Evolutionary conservation across 2,113 vertebrate genomes (phyloP), one percentile per base, ranked within the genome.

Genomic region (Delphinus delphis): DNA sequence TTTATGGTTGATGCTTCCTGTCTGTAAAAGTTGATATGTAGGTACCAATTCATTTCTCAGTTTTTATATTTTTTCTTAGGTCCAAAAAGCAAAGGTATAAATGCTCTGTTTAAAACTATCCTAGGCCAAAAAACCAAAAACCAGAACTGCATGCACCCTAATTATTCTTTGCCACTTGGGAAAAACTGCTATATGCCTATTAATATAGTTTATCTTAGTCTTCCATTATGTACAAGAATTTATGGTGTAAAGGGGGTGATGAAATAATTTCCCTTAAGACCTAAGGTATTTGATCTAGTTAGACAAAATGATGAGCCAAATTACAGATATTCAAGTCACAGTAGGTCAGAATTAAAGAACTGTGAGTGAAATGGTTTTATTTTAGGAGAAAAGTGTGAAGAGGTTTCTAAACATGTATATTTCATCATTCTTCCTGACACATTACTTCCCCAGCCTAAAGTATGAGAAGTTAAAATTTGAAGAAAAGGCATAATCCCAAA

Each of bases 201-300:
- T 86, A 92, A 71, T 71, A n/a, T 8, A 70, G 94, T 89, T 97
- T 90, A 92, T 93, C 63, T 93, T 53, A 21, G 82, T 90, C 97
- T 95, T 90, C 67, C 80, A 47, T 97, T 99, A 98, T 15, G 2
- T 97, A 97, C 90, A 93, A 97, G 95, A 93, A 79, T 79, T 96
- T 96, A 0, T 1, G 25, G 73, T 96, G 21, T 95, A 95, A 97
- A 96, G 98, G 85, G 33, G 84, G 95, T 98, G 90, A 79, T 97
- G 58, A 76, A 77, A 97, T 98, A 93, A 87, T 98, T 98, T 96
- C 96, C 80, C 90, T 96, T 65, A n/a, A 73, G 98, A 97, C 73
- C 97, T 97, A 96, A 73, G 0, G 1, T 96, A 67, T 87, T 90
- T 88, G 97, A 95, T 93, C 70, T 91, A 95, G 95, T 97, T 97